Conservation (phyloP, 2,888 invertebrate genomes). For the Tetropium fuscum region DNA sequence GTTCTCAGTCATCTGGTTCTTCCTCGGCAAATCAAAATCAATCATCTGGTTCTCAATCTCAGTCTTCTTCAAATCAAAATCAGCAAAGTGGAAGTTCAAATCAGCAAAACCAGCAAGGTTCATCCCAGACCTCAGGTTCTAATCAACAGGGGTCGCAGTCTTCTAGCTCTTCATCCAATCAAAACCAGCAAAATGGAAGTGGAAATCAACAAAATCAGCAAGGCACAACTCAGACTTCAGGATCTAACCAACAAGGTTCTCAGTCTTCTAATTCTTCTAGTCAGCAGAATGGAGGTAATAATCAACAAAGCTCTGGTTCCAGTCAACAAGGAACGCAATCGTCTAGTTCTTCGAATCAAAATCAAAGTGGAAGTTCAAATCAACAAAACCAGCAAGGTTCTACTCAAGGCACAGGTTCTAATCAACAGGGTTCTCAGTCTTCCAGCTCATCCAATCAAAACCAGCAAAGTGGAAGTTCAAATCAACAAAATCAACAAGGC, state of each 20-base stretch:
- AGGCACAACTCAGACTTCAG: conserved; percentile 12
- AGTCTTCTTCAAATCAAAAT: conserved; percentile 33
- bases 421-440: conserved; percentile 26
- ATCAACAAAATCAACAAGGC: conserved; percentile 34
- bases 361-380: conserved; percentile 12
- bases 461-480: conserved; percentile 32
- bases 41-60: conserved; percentile 22
- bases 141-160: conserved; percentile 33
- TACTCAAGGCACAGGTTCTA: conserved; percentile 14
- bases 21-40: conserved; percentile 30
- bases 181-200: conserved; percentile 38
- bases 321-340: conserved; percentile 36
- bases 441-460: conserved; percentile 23
- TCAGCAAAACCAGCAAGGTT: conserved; percentile 28
- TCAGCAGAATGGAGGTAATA: conserved; percentile 38
- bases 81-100: conserved; percentile 38
- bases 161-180: conserved; percentile 8
- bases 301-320: conserved; percentile 31
- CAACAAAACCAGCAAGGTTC: conserved; percentile 25
- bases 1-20: conserved; percentile 36
- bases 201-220: conserved; percentile 31
- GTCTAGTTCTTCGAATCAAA: conserved; percentile 29
- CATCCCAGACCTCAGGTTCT: conserved; percentile 19
- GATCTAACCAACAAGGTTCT: conserved; percentile 35
- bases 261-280: conserved; percentile 3